These are phyloP conservation scores for Opisthocomus hoazin DNA, from an alignment of 2,113 vertebrate species.

Conservation along the genomic window DNA sequence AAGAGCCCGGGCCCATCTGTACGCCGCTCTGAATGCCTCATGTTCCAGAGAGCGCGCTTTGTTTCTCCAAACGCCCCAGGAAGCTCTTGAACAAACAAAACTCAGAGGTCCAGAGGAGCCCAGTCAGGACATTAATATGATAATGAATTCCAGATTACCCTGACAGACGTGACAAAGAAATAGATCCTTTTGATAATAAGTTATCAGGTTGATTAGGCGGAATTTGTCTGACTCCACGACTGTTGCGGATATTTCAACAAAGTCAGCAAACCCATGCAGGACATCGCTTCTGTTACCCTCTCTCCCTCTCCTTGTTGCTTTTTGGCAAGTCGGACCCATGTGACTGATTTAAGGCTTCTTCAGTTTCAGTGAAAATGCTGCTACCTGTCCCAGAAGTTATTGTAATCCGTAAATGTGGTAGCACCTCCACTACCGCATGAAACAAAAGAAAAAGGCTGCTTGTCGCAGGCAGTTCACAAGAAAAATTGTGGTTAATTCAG, in stretches of 20 bases:
- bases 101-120: slow-evolving; percentile 67
- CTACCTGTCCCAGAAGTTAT: neutral
- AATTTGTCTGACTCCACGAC: slow-evolving; percentile 32
- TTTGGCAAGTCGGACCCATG: neutral
- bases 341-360: neutral
- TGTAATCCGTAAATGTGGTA: neutral
- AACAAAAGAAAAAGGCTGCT: neutral
- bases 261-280: neutral
- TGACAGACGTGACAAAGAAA: slow-evolving; percentile 68
- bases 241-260: slow-evolving; percentile 39
- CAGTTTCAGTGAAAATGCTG: neutral
- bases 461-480: neutral
- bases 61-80: slow-evolving; percentile 70
- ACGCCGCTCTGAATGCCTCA: slow-evolving; percentile 69
- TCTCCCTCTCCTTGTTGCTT: neutral
- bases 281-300: neutral
- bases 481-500: neutral
- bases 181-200: slow-evolving; percentile 56
- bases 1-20: slow-evolving; percentile 69
- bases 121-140: slow-evolving; percentile 67
- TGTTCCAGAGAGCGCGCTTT: slow-evolving; percentile 70
- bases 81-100: slow-evolving; percentile 77
- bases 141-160: slow-evolving; percentile 70
- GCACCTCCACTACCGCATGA: accelerated
- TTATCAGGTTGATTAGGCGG: slow-evolving; percentile 50